phyloP scores from a whole-genome alignment of 2,888 invertebrate species.

The Drosophila testacea region DNA sequence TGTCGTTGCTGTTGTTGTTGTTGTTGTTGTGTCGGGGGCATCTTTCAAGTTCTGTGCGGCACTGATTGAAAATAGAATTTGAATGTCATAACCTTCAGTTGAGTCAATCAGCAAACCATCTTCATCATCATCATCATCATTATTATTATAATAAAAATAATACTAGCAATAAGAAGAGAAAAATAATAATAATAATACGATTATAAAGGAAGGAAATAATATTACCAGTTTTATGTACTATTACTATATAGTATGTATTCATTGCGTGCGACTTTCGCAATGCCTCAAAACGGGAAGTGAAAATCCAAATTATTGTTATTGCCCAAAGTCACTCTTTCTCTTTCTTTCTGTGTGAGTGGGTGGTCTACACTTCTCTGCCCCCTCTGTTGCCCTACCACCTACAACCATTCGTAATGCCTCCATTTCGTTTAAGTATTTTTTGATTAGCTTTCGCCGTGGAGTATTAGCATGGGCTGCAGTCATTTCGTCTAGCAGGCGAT shows the following conservation, averaged over 20 bases:
- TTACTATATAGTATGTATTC: background rate
- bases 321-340: background rate
- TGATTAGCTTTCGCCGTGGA: slow-evolving; percentile 58
- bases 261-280: slow-evolving; percentile 44
- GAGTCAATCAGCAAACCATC: slow-evolving; percentile 58
- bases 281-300: slow-evolving; percentile 38
- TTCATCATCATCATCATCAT: slow-evolving; percentile 16
- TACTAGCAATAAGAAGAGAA: slow-evolving; percentile 7
- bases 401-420: slow-evolving; percentile 43
- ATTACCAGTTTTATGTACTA: background rate
- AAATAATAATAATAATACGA: slow-evolving; percentile 4
- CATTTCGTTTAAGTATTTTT: slow-evolving; percentile 68
- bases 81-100: slow-evolving; percentile 75
- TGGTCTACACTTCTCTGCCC: slow-evolving; percentile 1
- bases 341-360: slow-evolving; percentile 16
- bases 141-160: slow-evolving; percentile 26
- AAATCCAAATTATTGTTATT: slow-evolving; percentile 37
- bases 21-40: slow-evolving; percentile 33
- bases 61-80: slow-evolving; percentile 76
- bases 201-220: slow-evolving; percentile 6
- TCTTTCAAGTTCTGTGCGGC: slow-evolving; percentile 54
- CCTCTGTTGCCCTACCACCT: background rate
- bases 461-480: slow-evolving; percentile 27
- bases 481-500: slow-evolving; percentile 34
- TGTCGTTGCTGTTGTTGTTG: slow-evolving; percentile 15